phyloP scores from a whole-genome alignment of 1,140 invertebrate species.

The Nilaparvata lugens region DNA sequence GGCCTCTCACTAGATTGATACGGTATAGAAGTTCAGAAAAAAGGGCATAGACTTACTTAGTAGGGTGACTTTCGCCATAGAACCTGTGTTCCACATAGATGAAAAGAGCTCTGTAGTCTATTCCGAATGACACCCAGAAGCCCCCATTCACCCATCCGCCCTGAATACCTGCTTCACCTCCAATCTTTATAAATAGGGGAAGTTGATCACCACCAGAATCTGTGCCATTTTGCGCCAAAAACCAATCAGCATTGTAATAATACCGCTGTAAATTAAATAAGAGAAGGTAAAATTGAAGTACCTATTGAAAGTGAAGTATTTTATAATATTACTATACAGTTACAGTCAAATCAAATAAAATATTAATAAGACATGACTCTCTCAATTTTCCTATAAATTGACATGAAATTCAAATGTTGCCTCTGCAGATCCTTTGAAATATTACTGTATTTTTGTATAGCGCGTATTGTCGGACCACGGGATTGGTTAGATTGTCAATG shows the following conservation, averaged over 20 bases:
- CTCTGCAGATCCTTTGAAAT: too few species aligned
- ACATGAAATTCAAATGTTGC: too few species aligned
- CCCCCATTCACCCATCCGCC: slow-evolving; percentile 44
- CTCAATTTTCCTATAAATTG: too few species aligned
- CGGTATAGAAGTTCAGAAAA: background rate
- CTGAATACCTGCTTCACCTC: slow-evolving; percentile 62
- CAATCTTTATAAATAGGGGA: slow-evolving; percentile 83
- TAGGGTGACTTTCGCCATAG: slow-evolving; percentile 87
- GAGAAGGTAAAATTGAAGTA: background rate
- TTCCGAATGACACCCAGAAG: slow-evolving; percentile 68
- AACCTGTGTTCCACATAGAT: slow-evolving; percentile 84
- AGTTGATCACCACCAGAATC: too few species aligned
- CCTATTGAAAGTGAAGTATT: too few species aligned
- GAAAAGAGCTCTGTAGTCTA: slow-evolving; percentile 65
- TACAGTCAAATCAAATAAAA: too few species aligned
- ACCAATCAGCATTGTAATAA: slow-evolving; percentile 66
- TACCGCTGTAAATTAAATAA: slow-evolving; percentile 49
- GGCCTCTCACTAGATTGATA: too few species aligned
- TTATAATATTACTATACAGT: too few species aligned
- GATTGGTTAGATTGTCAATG: too few species aligned
- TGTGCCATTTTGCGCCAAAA: slow-evolving; percentile 49
- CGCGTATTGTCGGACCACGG: too few species aligned
- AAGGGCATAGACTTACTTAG: slow-evolving; percentile 40
- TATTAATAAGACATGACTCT: too few species aligned
- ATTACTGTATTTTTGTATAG: too few species aligned